Evolutionary conservation across 1,140 invertebrate genomes (phyloP), one percentile per base, ranked within the genome.

Genomic region (Charaxes varanes): DNA sequence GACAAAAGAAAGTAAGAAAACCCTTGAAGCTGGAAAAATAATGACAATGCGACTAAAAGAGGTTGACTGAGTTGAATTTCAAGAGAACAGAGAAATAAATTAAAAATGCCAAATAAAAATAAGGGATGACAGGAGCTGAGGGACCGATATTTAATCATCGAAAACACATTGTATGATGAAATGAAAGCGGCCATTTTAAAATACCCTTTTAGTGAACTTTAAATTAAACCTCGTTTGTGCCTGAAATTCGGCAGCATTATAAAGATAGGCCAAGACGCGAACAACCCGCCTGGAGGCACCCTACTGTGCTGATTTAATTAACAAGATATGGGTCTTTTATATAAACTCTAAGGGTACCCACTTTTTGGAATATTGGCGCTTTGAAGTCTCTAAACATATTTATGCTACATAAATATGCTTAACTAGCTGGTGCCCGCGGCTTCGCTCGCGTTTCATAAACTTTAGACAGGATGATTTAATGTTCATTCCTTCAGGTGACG

Each of bases 281-380:
- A 52, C 50, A 53, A 40, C 57, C 47, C 56, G 62, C 66, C 59
- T 53, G 52, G 53, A 65, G 67, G 61, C 66, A 58, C 66, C 73
- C 73, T 53, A 66, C 72, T 62, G 74, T 68, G 59, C 47, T 70
- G 77, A 81, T 79, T 82, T 82, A 82, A 82, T 81, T 81, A 81
- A 81, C 72, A 73, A 79, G 77, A 81, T 79, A 81, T 78, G 74
- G 57, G 62, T 65, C 65, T 68, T 76, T 77, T 73, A 74, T 73
- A 77, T 64, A 58, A 64, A 65, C 69, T 63, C 58, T 28, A 30
- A 35, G 31, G 40, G 22, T 53, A 66, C 67, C 59, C 56, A 71
- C 62, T 76, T 71, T 74, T 70, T 56, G 63, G 62, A 57, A 65
- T 60, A 69, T 62, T 59, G 62, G 48, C 64, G 54, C 35, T 38